These are phyloP conservation scores for Nezara viridula DNA, from an alignment of 2,888 invertebrate species.

Conservation along the genomic window DNA sequence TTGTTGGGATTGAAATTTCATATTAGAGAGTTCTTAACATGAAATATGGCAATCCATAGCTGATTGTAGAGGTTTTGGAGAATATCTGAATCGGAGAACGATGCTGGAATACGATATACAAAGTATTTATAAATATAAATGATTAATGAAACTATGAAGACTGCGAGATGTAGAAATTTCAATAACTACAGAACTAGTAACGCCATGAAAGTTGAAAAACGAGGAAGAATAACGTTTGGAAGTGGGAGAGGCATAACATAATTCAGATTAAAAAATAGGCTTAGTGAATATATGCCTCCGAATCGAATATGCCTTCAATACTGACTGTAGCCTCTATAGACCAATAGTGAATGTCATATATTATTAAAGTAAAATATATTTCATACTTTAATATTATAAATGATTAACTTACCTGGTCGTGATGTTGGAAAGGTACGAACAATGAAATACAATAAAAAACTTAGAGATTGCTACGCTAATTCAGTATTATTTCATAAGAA, in stretches of 20 bases:
- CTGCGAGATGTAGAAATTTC: no score
- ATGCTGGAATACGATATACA: no score
- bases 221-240: no score
- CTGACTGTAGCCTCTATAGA: background rate
- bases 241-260: background rate
- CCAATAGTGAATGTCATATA: background rate
- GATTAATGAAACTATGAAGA: no score
- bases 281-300: background rate
- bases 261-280: background rate
- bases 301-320: background rate
- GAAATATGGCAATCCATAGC: background rate
- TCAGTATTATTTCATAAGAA: background rate
- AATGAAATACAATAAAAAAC: background rate
- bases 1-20: background rate
- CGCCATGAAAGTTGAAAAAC: no score
- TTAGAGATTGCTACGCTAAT: background rate
- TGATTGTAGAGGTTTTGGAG: background rate
- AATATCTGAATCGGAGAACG: background rate
- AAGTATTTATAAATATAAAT: no score
- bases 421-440: background rate
- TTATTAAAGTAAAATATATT: background rate
- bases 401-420: background rate
- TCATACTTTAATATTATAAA: background rate
- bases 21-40: no score
- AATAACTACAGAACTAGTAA: no score